Conservation (phyloP, 2,888 invertebrate species). For the Pandemis corylana region DNA sequence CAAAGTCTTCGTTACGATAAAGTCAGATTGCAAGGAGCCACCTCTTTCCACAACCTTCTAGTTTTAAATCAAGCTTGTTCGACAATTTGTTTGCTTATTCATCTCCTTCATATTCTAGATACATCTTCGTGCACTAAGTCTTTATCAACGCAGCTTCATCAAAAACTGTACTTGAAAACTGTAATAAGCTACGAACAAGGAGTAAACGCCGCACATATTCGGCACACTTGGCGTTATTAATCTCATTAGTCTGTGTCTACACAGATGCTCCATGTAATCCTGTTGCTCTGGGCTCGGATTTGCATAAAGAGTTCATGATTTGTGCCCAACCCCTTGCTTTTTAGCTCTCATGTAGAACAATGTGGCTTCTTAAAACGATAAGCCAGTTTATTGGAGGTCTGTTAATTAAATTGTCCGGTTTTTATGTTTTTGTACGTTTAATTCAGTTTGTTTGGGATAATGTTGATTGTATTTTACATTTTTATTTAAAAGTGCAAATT, state of each 20-base stretch:
- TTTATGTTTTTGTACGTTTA: conserved; percentile 16
- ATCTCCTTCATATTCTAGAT: neutral
- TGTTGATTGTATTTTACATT: neutral
- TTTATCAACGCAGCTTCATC: neutral
- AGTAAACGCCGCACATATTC: conserved; percentile 20
- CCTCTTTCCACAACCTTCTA: too few relatives aligned
- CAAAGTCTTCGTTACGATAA: too few relatives aligned
- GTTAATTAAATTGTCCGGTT: conserved; percentile 23
- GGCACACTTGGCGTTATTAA: conserved; percentile 65
- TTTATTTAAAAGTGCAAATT: neutral
- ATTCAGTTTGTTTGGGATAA: neutral
- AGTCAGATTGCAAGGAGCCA: too few relatives aligned
- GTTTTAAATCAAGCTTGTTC: too few relatives aligned
- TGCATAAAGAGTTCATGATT: conserved; percentile 70
- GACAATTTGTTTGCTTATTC: neutral
- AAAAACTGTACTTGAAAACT: conserved; percentile 3
- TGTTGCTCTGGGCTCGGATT: conserved; percentile 62
- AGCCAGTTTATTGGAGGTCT: conserved; percentile 27
- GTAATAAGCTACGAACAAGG: conserved; percentile 2
- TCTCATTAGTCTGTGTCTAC: conserved; percentile 73
- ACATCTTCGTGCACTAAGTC: neutral
- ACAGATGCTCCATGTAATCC: conserved; percentile 73
- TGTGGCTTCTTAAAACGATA: conserved; percentile 41
- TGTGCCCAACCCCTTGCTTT: conserved; percentile 57
- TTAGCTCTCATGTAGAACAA: conserved; percentile 33